These are phyloP conservation scores for Tetramorium alpestre DNA, from an alignment of 1,140 invertebrate genomes.

Conservation along the genomic window DNA sequence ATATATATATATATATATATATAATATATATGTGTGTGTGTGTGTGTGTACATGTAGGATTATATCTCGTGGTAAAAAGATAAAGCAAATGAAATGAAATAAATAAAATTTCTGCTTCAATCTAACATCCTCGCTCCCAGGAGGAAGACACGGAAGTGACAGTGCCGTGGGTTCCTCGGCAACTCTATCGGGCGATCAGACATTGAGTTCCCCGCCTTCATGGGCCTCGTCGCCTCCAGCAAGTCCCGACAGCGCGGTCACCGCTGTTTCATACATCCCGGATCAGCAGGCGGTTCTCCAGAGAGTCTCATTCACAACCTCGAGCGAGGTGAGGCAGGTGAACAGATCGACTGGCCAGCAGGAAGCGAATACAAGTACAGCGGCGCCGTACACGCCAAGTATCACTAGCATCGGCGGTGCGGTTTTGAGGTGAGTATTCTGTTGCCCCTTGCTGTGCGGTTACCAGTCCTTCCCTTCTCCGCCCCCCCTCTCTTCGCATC, in stretches of 20 bases:
- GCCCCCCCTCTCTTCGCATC: background rate
- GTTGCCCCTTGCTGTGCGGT: background rate
- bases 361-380: slow-evolving; percentile 76
- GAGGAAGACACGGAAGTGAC: slow-evolving; percentile 84
- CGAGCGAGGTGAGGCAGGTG: slow-evolving; percentile 86
- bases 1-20: too few species aligned
- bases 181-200: slow-evolving; percentile 85
- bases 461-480: background rate
- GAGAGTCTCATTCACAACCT: slow-evolving; percentile 87
- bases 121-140: slow-evolving; percentile 55
- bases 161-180: slow-evolving; percentile 88
- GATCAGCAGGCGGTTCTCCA: slow-evolving; percentile 86
- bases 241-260: slow-evolving; percentile 86
- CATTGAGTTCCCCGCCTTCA: slow-evolving; percentile 87
- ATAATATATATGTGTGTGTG: too few species aligned
- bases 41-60: too few species aligned
- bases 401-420: slow-evolving; percentile 89
- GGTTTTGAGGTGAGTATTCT: slow-evolving; percentile 84
- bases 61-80: background rate
- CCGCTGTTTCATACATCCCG: slow-evolving; percentile 87
- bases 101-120: background rate
- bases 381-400: slow-evolving; percentile 85
- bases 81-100: background rate
- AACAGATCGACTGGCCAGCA: slow-evolving; percentile 81
- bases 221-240: slow-evolving; percentile 88